Conservation (phyloP, 2,888 invertebrate genomes). For the Leptothorax acervorum region DNA sequence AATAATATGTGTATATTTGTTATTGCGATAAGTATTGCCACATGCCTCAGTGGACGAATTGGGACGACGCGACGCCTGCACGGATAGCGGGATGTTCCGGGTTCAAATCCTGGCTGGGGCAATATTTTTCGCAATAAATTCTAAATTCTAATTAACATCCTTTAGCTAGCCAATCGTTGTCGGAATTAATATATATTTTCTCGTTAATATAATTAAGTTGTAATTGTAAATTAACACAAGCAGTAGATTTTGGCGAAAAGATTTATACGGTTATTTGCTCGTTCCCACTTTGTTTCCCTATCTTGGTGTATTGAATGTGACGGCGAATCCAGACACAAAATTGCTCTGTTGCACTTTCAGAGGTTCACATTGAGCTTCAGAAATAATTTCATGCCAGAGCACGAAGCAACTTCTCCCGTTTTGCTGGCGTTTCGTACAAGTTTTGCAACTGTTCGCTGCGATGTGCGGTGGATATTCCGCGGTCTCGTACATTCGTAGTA, state of each 20-base stretch:
- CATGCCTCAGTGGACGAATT: too few species aligned
- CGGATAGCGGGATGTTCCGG: too few species aligned
- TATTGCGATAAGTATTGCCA: too few species aligned
- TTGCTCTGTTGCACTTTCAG: slow-evolving; percentile 57
- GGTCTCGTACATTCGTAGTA: slow-evolving; percentile 21
- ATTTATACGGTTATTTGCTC: slow-evolving; percentile 1
- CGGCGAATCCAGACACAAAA: slow-evolving; percentile 43
- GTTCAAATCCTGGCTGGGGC: too few species aligned
- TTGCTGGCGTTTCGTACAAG: slow-evolving; percentile 57
- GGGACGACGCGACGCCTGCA: too few species aligned
- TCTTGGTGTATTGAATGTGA: slow-evolving; percentile 49
- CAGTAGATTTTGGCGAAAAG: slow-evolving; percentile 47
- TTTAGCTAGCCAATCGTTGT: too few species aligned
- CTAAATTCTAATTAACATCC: too few species aligned
- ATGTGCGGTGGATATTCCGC: slow-evolving; percentile 27
- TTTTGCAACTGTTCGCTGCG: slow-evolving; percentile 58
- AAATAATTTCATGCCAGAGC: slow-evolving; percentile 62
- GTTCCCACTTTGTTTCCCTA: slow-evolving; percentile 21
- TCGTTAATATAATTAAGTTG: not conserved
- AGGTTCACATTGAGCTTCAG: slow-evolving; percentile 57
- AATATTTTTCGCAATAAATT: too few species aligned
- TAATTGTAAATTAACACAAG: not conserved
- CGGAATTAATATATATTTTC: too few species aligned
- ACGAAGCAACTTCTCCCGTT: slow-evolving; percentile 63
- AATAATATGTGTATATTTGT: too few species aligned